Evolutionary conservation across 2,113 vertebrate species (phyloP).

Genomic region (Lanius collurio): DNA sequence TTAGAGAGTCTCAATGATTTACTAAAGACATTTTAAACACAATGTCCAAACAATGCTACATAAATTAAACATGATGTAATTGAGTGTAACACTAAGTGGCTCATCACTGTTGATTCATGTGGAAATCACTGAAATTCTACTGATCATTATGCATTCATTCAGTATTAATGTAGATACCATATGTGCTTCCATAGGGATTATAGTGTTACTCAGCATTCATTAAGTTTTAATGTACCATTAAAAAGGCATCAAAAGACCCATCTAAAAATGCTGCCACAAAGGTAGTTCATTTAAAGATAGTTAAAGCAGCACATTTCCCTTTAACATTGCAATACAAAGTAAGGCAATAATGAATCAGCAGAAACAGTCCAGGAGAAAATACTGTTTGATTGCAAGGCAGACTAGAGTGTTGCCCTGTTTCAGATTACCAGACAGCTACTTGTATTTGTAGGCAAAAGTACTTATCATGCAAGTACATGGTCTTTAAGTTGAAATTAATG

Average conservation of each 20-base stretch:
- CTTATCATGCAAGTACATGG: not conserved
- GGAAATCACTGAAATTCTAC: constrained; percentile 61
- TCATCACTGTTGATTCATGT: constrained; percentile 64
- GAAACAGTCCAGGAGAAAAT: not conserved
- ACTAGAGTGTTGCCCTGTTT: not conserved
- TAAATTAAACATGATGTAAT: constrained; percentile 71
- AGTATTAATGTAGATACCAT: constrained; percentile 43
- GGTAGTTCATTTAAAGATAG: constrained; percentile 22
- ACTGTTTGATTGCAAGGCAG: not conserved
- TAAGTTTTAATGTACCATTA: constrained; percentile 60
- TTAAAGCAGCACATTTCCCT: not conserved
- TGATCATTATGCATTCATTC: constrained; percentile 57
- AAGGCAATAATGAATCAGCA: constrained; percentile 39
- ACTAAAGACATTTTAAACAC: constrained; percentile 59
- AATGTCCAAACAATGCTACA: constrained; percentile 63
- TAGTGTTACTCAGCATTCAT: constrained; percentile 53
- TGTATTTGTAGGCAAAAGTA: not conserved
- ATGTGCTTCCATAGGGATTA: constrained; percentile 40
- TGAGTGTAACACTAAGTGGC: constrained; percentile 54
- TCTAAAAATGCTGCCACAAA: constrained; percentile 26
- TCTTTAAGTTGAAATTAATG: not conserved
- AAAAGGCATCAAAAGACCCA: constrained; percentile 50
- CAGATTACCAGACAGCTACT: not conserved
- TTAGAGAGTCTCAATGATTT: constrained; percentile 64
- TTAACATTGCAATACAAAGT: constrained; percentile 3